Evolutionary conservation across 2,797 vertebrate species (phyloP).

Genomic region (Crotalus adamanteus): DNA sequence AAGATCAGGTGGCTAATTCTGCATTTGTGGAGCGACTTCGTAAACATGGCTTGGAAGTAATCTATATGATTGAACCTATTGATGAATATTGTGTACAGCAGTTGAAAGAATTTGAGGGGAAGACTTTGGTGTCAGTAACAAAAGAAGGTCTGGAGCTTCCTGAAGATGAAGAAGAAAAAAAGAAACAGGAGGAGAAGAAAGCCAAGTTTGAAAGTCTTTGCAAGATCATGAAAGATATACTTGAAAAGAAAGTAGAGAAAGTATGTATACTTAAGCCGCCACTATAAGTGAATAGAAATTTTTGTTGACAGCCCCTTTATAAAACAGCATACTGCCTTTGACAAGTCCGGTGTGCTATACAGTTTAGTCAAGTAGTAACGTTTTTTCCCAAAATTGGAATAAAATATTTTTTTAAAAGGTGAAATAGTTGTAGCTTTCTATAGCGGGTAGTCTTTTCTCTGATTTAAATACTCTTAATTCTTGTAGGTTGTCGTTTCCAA

Average conservation of each 20-base stretch:
- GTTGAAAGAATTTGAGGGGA: conserved; percentile 93
- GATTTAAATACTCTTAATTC: not conserved
- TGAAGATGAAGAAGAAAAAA: conserved; percentile 93
- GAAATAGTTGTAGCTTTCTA: not conserved
- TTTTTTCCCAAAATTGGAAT: not conserved
- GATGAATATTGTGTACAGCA: conserved; percentile 98
- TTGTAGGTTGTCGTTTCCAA: conserved; percentile 89
- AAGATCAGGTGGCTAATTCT: conserved; percentile 96
- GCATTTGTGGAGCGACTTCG: conserved; percentile 94
- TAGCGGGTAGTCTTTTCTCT: not conserved
- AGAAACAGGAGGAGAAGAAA: conserved; percentile 90
- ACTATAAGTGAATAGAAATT: not conserved
- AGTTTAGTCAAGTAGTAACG: not conserved
- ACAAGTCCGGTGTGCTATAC: not conserved
- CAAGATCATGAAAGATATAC: conserved; percentile 95
- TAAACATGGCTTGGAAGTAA: conserved; percentile 92
- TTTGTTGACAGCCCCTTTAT: not conserved
- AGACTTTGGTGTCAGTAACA: conserved; percentile 91
- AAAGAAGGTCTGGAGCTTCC: conserved; percentile 95
- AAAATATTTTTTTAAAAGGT: not conserved
- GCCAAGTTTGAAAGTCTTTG: conserved; percentile 89
- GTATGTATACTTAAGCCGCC: conserved; percentile 57
- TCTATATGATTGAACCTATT: conserved; percentile 98
- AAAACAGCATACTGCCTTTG: not conserved
- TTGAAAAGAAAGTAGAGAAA: conserved; percentile 97